Evolutionary conservation across 2,888 invertebrate species (phyloP), one percentile per base, ranked within the genome.

Genomic region (Macaria notata): DNA sequence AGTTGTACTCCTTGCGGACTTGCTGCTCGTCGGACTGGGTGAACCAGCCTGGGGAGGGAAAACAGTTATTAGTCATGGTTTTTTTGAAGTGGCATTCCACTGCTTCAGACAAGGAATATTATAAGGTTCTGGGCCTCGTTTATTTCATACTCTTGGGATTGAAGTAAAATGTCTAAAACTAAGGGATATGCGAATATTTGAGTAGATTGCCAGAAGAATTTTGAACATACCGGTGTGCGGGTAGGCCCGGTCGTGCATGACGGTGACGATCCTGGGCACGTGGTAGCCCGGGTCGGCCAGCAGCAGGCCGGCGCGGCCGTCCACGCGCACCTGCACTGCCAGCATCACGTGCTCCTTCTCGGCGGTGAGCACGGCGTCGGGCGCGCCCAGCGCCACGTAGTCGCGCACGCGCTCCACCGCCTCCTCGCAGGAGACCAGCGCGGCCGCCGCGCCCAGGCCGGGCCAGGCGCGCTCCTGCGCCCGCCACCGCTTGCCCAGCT

Each of bases 201-300:
- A 19, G 19, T 19, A 19, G 1, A 19, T 19, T 19, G 19, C 19
- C 19, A 19, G 19, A 19, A 19, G 19, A 19, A 19, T 19, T 36
- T 6, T 36, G 33, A 36, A 36, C 33, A 7, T 9, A 41, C 96
- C 96, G 61, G 98, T 97, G 74, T 98, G 97, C 9, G 98, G 98
- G 85, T 96, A 97, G 48, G 93, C 92, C 62, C 94, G 93, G 81
- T 98, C 98, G 41, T 93, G 92, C 98, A 98, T 98, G 51, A 97
- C 95, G 30, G 97, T 96, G 61, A 98, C 94, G 56, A 96, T 95
- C 61, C 97, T 92, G 44, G 96, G 95, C 61, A 98, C 95, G 83
- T 98, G 98, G 86, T 98, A 98, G 19, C 98, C 98, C 0, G 98
- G 97, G 92, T 98, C 98, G 43, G 97, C 94, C 30, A 98, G 93